These are phyloP conservation scores for Heliconius charithonia DNA, from an alignment of 2,888 invertebrate genomes.

Conservation along the genomic window DNA sequence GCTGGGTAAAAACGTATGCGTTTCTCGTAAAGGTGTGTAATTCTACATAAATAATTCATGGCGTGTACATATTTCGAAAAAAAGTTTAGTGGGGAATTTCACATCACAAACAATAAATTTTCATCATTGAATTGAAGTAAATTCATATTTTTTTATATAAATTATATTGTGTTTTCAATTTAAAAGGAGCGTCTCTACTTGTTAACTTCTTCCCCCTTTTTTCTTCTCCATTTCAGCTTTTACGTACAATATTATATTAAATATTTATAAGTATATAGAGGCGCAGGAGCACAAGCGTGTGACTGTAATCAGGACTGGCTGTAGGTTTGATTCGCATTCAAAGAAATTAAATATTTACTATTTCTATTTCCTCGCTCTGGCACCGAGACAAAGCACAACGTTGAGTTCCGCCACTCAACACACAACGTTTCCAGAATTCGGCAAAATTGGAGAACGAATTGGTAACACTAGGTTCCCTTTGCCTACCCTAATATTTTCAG, in stretches of 20 bases:
- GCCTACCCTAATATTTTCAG: no score
- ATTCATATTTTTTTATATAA: constrained; percentile 9
- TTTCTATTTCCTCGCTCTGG: no score
- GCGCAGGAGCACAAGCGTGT: no score
- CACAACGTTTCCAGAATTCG: no score
- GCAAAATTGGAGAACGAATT: no score
- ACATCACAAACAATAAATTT: constrained; percentile 20
- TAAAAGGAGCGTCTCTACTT: not conserved
- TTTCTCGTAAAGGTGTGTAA: constrained; percentile 51
- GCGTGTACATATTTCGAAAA: constrained; percentile 40
- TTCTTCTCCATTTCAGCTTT: not conserved
- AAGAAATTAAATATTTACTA: no score
- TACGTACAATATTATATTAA: not conserved
- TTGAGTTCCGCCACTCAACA: no score
- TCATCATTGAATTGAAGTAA: not conserved
- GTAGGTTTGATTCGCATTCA: no score
- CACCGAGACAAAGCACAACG: no score
- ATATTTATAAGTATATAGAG: not conserved
- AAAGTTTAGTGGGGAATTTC: constrained; percentile 41
- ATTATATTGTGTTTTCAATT: not conserved
- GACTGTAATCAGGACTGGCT: no score
- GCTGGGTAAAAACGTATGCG: constrained; percentile 41
- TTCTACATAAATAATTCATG: constrained; percentile 57
- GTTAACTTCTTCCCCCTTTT: not conserved
- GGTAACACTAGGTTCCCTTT: no score